Evolutionary conservation across 2,113 vertebrate genomes (phyloP), one percentile per base, ranked within the genome.

Genomic region (Mastomys coucha): DNA sequence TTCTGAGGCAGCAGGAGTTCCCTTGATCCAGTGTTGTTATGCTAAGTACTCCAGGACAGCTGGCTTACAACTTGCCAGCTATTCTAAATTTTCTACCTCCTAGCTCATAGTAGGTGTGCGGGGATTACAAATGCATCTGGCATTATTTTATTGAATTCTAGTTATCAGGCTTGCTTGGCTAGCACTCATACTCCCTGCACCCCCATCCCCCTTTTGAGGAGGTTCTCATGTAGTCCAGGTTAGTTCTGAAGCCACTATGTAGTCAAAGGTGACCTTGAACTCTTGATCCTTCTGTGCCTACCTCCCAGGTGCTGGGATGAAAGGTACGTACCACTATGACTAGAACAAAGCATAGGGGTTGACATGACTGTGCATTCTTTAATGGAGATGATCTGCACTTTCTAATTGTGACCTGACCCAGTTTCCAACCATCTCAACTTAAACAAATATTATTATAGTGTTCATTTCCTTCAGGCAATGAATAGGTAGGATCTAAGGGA

Each of bases 401-500:
- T 7, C 63, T 36, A 60, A 56, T 36, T 93, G 33, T 63, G 58
- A 65, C 81, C 89, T 89, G 56, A 63, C 89, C 73, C 84, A 65
- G 58, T 80, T 70, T 91, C 72, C 19, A 92, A 42, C 39, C 0
- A 2, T 81, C 81, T 80, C 20, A n/a, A 28, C 78, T 81, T 91
- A 45, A 45, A 78, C 77, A 78, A 73, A 91, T 78, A 36, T 89
- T 93, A 58, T n/a, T 75, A 12, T 13, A 60, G 11, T 39, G 22
- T 67, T 86, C 49, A 69, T 42, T 93, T 85, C 65, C n/a, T 81
- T 88, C 51, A 63, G 33, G 73, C 49, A 72, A 92, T 70, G 45
- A 95, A 84, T 91, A 85, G 28, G 63, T 67, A 93, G 87, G 70
- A 88, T 60, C 90, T 73, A 19, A 17, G 20, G 13, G 42, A 93